These are phyloP conservation scores for Bufotes viridis DNA, from an alignment of 2,797 vertebrate species.

Conservation along the genomic window DNA sequence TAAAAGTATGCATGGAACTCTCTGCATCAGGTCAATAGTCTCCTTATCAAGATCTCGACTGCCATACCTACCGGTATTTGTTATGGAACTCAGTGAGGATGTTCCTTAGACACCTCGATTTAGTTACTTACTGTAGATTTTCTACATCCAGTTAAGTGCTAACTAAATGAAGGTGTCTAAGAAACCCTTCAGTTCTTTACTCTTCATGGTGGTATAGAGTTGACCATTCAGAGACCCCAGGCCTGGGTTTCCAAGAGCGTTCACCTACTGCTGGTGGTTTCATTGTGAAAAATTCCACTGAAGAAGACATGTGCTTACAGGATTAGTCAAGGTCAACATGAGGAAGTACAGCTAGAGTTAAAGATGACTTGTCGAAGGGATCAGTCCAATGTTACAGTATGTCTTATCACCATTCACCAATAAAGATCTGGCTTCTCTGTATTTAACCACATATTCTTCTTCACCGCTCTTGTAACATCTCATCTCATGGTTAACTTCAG, in stretches of 20 bases:
- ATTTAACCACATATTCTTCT: too few relatives aligned
- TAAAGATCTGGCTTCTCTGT: too few relatives aligned
- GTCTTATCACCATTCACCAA: too few relatives aligned
- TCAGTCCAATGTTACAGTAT: too few relatives aligned
- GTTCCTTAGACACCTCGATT: too few relatives aligned
- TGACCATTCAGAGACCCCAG: not conserved
- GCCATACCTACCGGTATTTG: not conserved
- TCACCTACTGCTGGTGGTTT: not conserved
- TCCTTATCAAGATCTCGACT: not conserved
- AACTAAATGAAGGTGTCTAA: not conserved
- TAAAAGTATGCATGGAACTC: not conserved
- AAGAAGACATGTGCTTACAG: not conserved
- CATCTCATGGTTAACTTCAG: too few relatives aligned
- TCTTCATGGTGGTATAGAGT: not conserved
- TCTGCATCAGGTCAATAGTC: not conserved
- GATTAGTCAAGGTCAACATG: not conserved
- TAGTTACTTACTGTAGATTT: not conserved
- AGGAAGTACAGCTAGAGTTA: not conserved
- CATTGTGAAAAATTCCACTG: not conserved
- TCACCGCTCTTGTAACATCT: too few relatives aligned
- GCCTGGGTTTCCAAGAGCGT: not conserved
- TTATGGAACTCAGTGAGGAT: not conserved
- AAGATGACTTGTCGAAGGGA: too few relatives aligned
- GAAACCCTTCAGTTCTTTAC: not conserved
- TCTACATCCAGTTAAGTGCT: not conserved